A percentile compares a stretch with the other conserved stretches of the same genome.
Conservation (phyloP, 2,797 vertebrate species). For the Hippocampus kuda region DNA sequence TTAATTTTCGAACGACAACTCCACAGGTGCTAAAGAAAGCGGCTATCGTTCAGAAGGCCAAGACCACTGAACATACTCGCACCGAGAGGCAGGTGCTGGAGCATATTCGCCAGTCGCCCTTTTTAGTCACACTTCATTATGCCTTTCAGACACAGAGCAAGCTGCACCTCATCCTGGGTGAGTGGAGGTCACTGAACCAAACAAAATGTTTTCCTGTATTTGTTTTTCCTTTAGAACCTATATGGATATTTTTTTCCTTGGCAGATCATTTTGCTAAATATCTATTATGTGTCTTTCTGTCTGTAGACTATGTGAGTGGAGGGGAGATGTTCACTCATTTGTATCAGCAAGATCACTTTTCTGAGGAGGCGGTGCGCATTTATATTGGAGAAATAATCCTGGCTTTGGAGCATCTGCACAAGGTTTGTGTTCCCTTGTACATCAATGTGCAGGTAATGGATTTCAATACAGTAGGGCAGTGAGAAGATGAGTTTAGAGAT, state of each 20-base stretch:
- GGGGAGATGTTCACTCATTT: constrained; percentile 93
- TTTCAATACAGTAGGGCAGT: background rate
- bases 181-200: constrained; percentile 23
- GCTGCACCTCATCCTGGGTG: constrained; percentile 88
- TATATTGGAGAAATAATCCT: constrained; percentile 86
- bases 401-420: constrained; percentile 85
- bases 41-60: constrained; percentile 84
- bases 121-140: constrained; percentile 89
- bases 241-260: background rate
- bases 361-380: constrained; percentile 80
- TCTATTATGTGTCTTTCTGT: constrained; percentile 20
- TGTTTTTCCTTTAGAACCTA: constrained; percentile 10
- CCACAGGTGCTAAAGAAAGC: constrained; percentile 83
- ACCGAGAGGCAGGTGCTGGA: constrained; percentile 87
- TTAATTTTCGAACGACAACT: background rate
- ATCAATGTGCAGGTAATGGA: too few species aligned
- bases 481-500: background rate
- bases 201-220: constrained; percentile 8
- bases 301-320: constrained; percentile 84
- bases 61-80: constrained; percentile 85
- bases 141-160: constrained; percentile 92
- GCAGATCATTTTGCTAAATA: constrained; percentile 5
- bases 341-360: constrained; percentile 86
- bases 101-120: constrained; percentile 86
- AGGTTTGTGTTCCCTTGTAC: constrained; percentile 59